A percentile compares a stretch with the other conserved stretches of the same genome.
These are phyloP conservation scores for Malurus splendens DNA, from an alignment of 2,797 vertebrate species.

Conservation along the genomic window DNA sequence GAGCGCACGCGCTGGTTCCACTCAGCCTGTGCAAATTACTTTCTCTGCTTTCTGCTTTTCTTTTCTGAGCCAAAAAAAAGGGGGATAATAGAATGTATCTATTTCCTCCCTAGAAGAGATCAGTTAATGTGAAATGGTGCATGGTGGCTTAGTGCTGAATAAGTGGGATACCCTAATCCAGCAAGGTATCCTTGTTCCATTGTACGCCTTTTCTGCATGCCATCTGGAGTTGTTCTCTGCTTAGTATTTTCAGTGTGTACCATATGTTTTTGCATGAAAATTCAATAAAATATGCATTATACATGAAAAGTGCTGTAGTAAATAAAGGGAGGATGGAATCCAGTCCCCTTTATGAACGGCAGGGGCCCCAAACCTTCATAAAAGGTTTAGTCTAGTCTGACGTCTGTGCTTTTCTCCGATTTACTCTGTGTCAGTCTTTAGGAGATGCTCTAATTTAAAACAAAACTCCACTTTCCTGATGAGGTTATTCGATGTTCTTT, in stretches of 20 bases:
- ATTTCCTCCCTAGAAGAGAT: conserved; percentile 42
- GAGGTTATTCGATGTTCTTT: conserved; percentile 1
- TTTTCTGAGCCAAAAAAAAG: not conserved
- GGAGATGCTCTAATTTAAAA: conserved; percentile 42
- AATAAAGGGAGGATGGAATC: conserved; percentile 47
- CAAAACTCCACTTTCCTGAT: not conserved
- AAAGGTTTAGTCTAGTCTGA: conserved; percentile 56
- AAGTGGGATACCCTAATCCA: conserved; percentile 46
- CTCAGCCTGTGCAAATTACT: not conserved
- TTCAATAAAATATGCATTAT: conserved; percentile 63
- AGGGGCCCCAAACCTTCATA: conserved; percentile 50
- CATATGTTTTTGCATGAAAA: conserved; percentile 66
- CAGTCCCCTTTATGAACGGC: conserved; percentile 41
- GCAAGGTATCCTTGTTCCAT: conserved; percentile 52
- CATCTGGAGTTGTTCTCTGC: conserved; percentile 62
- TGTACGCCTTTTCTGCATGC: conserved; percentile 49
- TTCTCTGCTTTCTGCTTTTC: conserved; percentile 5
- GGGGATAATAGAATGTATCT: conserved; percentile 39
- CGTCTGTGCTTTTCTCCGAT: conserved; percentile 43
- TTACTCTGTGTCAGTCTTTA: conserved; percentile 26
- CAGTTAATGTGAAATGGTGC: conserved; percentile 48
- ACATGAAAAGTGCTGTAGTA: conserved; percentile 56
- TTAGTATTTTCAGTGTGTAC: conserved; percentile 56
- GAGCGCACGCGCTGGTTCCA: not conserved
- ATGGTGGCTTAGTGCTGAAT: conserved; percentile 45